A percentile compares a stretch with the other conserved stretches of the same genome.
phyloP scores from a whole-genome alignment of 2,888 invertebrate genomes.

The Polia nebulosa region DNA sequence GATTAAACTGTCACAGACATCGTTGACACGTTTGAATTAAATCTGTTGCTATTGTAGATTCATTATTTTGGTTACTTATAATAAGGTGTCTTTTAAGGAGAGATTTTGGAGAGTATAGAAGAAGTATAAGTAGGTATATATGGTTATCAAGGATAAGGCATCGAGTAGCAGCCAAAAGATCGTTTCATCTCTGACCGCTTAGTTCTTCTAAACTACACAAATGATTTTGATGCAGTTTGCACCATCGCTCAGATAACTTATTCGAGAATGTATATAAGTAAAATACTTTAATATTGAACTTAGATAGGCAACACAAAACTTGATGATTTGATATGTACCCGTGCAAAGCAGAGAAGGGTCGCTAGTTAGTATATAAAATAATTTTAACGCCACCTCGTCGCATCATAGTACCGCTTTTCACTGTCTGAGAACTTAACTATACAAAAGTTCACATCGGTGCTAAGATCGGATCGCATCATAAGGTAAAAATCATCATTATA shows the following conservation, averaged over 20 bases:
- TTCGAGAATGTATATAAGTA: no score
- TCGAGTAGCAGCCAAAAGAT: no score
- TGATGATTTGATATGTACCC: background rate
- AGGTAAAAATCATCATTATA: background rate
- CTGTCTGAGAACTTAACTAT: background rate
- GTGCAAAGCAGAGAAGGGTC: no score
- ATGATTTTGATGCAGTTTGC: no score
- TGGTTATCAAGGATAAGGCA: background rate
- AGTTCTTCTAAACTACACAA: no score
- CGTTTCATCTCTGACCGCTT: no score
- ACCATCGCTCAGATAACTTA: no score
- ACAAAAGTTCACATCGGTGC: background rate
- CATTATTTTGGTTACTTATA: constrained; percentile 46
- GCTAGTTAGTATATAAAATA: background rate
- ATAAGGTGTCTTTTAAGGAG: constrained; percentile 31
- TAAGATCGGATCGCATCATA: background rate
- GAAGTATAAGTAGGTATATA: no score
- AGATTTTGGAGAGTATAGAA: background rate
- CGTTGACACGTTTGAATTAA: constrained; percentile 70
- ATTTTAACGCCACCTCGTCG: background rate
- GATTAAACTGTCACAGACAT: constrained; percentile 86
- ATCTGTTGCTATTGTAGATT: constrained; percentile 52
- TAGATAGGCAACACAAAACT: no score
- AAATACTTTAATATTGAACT: no score
- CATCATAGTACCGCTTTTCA: background rate